Conservation (phyloP, 1,140 invertebrate genomes). For the Capitella teleta region DNA sequence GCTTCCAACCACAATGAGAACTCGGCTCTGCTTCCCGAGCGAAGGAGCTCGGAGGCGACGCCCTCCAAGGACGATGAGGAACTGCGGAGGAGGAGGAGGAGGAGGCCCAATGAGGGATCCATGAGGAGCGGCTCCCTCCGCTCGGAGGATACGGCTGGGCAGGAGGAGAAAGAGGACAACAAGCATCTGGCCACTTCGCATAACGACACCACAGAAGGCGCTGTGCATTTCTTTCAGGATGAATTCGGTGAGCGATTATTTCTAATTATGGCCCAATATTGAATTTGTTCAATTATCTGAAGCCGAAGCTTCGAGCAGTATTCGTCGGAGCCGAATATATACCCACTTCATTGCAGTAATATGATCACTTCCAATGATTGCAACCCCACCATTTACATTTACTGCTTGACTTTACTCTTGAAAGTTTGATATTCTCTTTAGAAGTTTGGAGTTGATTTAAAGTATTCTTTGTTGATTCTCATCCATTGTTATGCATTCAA, state of each 20-base stretch:
- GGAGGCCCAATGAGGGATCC: conserved; percentile 10
- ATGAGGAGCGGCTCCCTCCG: conserved; percentile 12
- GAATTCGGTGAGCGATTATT: conserved; percentile 36
- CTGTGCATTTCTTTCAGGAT: conserved; percentile 68
- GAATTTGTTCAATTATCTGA: no score
- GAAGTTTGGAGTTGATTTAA: no score
- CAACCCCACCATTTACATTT: no score
- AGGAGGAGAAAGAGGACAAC: conserved; percentile 7
- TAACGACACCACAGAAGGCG: conserved; percentile 75
- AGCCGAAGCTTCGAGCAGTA: no score
- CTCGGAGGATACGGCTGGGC: conserved; percentile 16
- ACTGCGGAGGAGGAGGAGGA: neutral
- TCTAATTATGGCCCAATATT: no score
- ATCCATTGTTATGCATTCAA: no score
- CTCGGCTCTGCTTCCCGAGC: conserved; percentile 8
- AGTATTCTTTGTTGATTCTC: no score
- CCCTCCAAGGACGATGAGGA: neutral
- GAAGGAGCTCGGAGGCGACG: neutral
- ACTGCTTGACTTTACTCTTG: no score
- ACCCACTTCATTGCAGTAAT: no score
- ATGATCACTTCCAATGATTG: no score
- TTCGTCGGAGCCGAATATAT: no score
- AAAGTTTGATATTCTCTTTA: no score
- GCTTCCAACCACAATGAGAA: conserved; percentile 10
- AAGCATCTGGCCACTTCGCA: conserved; percentile 69